phyloP scores from a whole-genome alignment of 2,113 vertebrate genomes.

The Blennius ocellaris region DNA sequence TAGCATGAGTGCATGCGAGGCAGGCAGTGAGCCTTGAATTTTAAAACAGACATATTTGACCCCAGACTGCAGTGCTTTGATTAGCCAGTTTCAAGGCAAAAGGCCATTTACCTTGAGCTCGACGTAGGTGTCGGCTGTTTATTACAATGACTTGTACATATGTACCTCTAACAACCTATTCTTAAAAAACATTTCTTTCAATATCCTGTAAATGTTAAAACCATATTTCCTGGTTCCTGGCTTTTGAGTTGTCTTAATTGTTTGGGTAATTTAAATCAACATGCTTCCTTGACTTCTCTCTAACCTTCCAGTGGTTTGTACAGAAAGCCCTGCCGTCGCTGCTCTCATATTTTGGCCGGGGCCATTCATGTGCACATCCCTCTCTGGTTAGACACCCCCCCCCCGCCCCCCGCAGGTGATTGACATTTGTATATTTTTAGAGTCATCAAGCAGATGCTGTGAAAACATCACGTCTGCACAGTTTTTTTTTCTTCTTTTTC shows the following conservation, averaged over 20 bases:
- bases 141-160: neutral
- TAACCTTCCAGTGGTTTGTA: conserved; percentile 33
- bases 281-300: conserved; percentile 5
- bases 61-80: conserved; percentile 40
- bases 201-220: too few species aligned
- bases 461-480: conserved; percentile 37
- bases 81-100: conserved; percentile 27
- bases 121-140: conserved; percentile 14
- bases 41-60: conserved; percentile 19
- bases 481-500: conserved; percentile 4
- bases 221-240: too few species aligned
- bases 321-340: neutral
- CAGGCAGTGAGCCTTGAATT: conserved; percentile 35
- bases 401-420: conserved; percentile 53
- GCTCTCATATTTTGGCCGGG: conserved; percentile 11
- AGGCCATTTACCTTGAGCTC: conserved; percentile 32
- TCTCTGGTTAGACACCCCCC: conserved; percentile 8
- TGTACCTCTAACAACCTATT: conserved; percentile 3
- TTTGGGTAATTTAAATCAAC: neutral
- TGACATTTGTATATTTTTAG: conserved; percentile 70
- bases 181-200: neutral
- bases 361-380: conserved; percentile 35
- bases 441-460: conserved; percentile 58
- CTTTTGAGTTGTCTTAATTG: too few species aligned
- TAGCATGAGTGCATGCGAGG: conserved; percentile 27